Base-by-base conservation (phyloP, 2,888 invertebrate genomes). In the Colostygia pectinataria region DNA sequence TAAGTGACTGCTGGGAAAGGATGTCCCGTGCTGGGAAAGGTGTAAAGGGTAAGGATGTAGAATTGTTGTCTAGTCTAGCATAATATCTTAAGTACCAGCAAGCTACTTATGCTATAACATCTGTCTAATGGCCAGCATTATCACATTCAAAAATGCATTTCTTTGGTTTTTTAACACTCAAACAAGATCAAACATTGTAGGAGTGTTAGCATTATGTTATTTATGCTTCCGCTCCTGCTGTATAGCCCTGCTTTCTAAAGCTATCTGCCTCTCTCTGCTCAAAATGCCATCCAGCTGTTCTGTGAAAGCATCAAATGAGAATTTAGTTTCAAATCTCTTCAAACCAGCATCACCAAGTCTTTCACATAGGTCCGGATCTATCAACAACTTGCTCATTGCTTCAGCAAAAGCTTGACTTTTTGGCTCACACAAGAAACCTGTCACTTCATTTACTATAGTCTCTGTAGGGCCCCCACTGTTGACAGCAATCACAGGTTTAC, bases 381-480 rank as follows among this genome's bases (percentile, higher is more conserved):
- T 75, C 8, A 97, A 89, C 45, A 97, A 85, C 58, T 91, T 91
- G 44, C 74, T 73, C 94, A 98, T 96, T 18, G 95, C 95, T 25
- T 91, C 89, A 0, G 97, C 94, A 91, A 99, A 97, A 42, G 92
- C 91, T 58, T 92, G 90, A 6, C 93, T 91, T 8, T 82, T 91
- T 0, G 95, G 91, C 33, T 95, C 93, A 65, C 96, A 95, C 1
- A 98, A 84, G 66, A 93, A 97, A 0, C 98, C 98, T 0, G 97
- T 97, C 0, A 93, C 91, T 39, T 93, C 93, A 84, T 97, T 91
- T 0, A 93, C 89, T 36, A 99, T 91, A 0, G 99, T 98, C 82
- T 99, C 99, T 1, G 93, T 93, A 0, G 99, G 99, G 0, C 99
- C 99, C 15, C 99, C 99, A 68, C 96, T 97, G 68, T 97, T 96